Evolutionary conservation across 1,140 invertebrate species (phyloP).

Genomic region (Brachionus angularis): DNA sequence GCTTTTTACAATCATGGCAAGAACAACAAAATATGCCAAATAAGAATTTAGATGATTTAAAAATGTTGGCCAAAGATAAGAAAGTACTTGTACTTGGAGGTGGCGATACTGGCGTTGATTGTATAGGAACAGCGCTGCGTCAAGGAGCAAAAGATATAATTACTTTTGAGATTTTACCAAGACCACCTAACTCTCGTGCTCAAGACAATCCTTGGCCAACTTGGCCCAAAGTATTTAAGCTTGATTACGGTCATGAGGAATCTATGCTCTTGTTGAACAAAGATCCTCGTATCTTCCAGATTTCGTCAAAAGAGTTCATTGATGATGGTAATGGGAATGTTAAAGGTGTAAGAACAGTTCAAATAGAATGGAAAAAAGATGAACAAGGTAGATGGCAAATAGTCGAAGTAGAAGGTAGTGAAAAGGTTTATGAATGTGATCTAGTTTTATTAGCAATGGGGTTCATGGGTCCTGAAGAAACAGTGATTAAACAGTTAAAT

Average conservation of each 20-base stretch:
- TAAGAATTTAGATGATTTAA: slow-evolving; percentile 57
- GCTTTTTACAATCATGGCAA: slow-evolving; percentile 93
- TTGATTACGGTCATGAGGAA: slow-evolving; percentile 98
- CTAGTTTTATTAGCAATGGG: slow-evolving; percentile 95
- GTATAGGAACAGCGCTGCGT: slow-evolving; percentile 91
- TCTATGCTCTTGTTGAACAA: slow-evolving; percentile 81
- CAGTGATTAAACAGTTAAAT: slow-evolving; percentile 76
- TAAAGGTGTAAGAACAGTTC: slow-evolving; percentile 78
- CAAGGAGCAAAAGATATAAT: slow-evolving; percentile 88
- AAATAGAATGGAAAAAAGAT: slow-evolving; percentile 89
- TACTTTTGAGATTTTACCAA: slow-evolving; percentile 92
- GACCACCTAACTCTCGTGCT: slow-evolving; percentile 73
- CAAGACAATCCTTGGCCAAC: slow-evolving; percentile 95
- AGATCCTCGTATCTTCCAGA: slow-evolving; percentile 88
- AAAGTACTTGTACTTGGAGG: slow-evolving; percentile 95
- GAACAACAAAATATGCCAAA: slow-evolving; percentile 70
- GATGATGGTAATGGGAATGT: slow-evolving; percentile 85
- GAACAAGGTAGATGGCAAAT: slow-evolving; percentile 87
- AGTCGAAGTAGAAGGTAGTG: slow-evolving; percentile 72
- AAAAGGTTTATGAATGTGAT: slow-evolving; percentile 74
- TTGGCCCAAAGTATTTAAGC: slow-evolving; percentile 88
- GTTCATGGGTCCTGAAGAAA: slow-evolving; percentile 90
- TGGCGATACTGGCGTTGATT: slow-evolving; percentile 98
- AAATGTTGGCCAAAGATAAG: slow-evolving; percentile 81
- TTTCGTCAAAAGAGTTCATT: slow-evolving; percentile 84